Percentiles rank a stretch among this genome's conserved stretches.
Evolutionary conservation across 2,113 vertebrate genomes (phyloP).

Genomic region (Phalacrocorax aristotelis): DNA sequence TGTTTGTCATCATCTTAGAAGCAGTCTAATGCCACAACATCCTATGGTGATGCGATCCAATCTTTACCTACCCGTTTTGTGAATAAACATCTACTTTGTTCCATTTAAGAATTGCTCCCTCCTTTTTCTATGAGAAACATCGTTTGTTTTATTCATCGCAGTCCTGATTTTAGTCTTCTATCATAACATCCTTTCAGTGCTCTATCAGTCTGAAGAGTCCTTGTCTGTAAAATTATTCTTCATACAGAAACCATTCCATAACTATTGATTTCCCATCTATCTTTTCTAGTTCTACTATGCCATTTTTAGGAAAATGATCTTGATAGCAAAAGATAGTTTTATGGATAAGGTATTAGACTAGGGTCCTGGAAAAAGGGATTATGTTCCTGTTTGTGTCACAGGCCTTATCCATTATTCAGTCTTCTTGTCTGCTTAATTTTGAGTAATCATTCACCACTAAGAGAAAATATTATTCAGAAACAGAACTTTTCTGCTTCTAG

Average conservation of each 20-base stretch:
- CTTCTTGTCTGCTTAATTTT: conserved; percentile 15
- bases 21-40: neutral
- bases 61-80: neutral
- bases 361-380: neutral
- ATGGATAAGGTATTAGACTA: neutral
- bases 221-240: neutral
- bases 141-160: neutral
- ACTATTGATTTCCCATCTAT: neutral
- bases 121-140: neutral
- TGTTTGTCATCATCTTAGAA: neutral
- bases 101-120: neutral
- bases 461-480: neutral
- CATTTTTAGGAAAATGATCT: neutral
- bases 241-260: neutral
- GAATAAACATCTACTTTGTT: neutral
- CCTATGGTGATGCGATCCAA: neutral
- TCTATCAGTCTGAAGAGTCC: neutral
- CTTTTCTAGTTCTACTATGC: neutral
- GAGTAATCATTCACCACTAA: neutral
- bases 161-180: neutral
- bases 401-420: neutral
- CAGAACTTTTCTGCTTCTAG: neutral
- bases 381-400: neutral
- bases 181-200: neutral
- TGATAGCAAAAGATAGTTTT: conserved; percentile 3